Base-by-base conservation (phyloP, 2,797 vertebrate species). In the Erethizon dorsatum region DNA sequence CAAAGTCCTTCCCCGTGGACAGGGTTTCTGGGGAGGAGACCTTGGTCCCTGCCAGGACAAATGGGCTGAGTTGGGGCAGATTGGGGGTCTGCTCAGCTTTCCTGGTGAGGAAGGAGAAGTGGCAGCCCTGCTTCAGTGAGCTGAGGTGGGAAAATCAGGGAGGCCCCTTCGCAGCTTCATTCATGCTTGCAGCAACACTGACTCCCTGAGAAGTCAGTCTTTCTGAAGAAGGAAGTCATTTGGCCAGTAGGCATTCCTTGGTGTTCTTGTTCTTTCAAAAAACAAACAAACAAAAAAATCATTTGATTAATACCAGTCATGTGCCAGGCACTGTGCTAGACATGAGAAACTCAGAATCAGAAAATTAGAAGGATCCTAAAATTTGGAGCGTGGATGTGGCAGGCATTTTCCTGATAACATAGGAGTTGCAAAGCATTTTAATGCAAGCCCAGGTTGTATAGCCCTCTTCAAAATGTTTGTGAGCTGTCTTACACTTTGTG, bases 401-500 rank as follows among this genome's bases (percentile, higher is more conserved):
- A 94, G n/a, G 61, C 14, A 3, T 92, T 93, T 97, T 57, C 89
- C 69, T 14, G 47, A 69, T 41, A n/a, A 26, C 14, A 2, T 4
- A 37, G 26, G 65, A 41, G 57, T 12, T 54, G 61, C n/a, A 1
- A 93, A n/a, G 71, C 20, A 15, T 69, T 79, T 63, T 61, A n/a
- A 67, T 33, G 54, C 45, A 26, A 77, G 45, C 65, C 52, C 1
- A 18, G 8, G 24, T 69, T 56, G 4, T 6, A n/a, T 2, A 15
- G 61, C 37, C 50, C 18, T 57, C 52, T 94, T 89, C 63, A 12
- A 31, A 92, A 97, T 47, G 45, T 80, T 65, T 73, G 54, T 54
- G 41, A 54, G 59, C 89, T 84, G 86, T 78, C 79, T 82, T 91
- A 45, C 92, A 69, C 73, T 97, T 97, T 96, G 87, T 93, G 52